Evolutionary conservation across 37 sponge, comb jelly and placozoan genomes (phyloP).

Genomic region (Dysidea cf. avara): DNA sequence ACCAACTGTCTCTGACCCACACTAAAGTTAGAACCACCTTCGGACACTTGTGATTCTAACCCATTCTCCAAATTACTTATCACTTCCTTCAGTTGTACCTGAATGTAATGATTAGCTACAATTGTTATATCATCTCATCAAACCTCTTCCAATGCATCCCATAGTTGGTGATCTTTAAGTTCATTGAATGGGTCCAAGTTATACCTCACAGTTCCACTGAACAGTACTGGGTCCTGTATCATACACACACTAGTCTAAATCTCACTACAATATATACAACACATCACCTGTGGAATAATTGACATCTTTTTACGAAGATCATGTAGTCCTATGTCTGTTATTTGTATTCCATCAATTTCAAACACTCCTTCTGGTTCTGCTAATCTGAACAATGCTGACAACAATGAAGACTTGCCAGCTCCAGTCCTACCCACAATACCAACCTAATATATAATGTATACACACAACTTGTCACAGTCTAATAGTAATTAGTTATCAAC

Average conservation of each 20-base stretch:
- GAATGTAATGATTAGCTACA: no score
- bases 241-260: background rate
- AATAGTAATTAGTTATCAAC: constrained; percentile 13
- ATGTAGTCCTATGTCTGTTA: constrained; percentile 74
- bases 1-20: constrained; percentile 78
- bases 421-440: constrained; percentile 94
- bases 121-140: no score
- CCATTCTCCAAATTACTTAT: constrained; percentile 51
- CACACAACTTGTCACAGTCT: no score
- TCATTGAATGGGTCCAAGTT: constrained; percentile 90
- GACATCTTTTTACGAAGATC: constrained; percentile 73
- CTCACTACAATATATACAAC: background rate
- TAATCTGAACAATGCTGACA: constrained; percentile 79
- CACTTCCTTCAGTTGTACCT: constrained; percentile 73
- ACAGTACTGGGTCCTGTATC: constrained; percentile 84
- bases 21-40: constrained; percentile 71
- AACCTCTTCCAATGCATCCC: constrained; percentile 80
- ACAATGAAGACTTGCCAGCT: constrained; percentile 90
- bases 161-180: constrained; percentile 66
- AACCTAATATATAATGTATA: constrained; percentile 45
- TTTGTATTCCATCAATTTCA: constrained; percentile 74
- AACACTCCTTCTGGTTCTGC: constrained; percentile 82
- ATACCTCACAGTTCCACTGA: constrained; percentile 83
- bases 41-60: constrained; percentile 54
- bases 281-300: constrained; percentile 83